Conservation (phyloP, 2,797 vertebrate genomes). For the Uromys caudimaculatus region DNA sequence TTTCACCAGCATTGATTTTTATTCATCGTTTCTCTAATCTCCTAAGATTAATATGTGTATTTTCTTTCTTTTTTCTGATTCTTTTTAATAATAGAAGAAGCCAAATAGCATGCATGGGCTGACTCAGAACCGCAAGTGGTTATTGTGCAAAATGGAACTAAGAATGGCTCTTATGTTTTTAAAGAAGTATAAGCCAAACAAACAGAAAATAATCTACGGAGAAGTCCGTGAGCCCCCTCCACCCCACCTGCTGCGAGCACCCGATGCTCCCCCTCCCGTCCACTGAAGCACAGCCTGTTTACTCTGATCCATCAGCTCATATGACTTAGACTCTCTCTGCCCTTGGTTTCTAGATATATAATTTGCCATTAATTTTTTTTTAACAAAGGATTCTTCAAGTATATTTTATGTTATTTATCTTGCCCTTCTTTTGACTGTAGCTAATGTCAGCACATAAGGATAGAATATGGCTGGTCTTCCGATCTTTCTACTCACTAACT, state of each 20-base stretch:
- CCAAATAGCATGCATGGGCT: background rate
- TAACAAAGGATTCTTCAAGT: background rate
- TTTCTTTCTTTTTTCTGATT: background rate
- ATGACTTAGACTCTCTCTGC: background rate
- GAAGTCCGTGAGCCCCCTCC: background rate
- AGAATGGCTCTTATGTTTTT: background rate
- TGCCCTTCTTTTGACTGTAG: background rate
- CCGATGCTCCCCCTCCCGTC: background rate
- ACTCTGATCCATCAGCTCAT: background rate
- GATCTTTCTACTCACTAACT: background rate
- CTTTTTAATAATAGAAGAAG: background rate
- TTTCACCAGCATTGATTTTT: background rate
- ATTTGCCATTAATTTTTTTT: conserved; percentile 7
- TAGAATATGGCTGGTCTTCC: background rate
- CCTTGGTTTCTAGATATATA: background rate
- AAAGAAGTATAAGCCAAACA: background rate
- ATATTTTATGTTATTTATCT: conserved; percentile 11
- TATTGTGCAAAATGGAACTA: background rate
- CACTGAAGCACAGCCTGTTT: background rate
- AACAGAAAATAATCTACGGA: background rate
- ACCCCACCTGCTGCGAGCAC: background rate
- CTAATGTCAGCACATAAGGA: background rate
- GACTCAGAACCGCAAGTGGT: background rate
- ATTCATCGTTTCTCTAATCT: background rate
- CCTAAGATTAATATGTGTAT: background rate